Conservation (phyloP, 1,140 invertebrate genomes). For the Helicoverpa zea region DNA sequence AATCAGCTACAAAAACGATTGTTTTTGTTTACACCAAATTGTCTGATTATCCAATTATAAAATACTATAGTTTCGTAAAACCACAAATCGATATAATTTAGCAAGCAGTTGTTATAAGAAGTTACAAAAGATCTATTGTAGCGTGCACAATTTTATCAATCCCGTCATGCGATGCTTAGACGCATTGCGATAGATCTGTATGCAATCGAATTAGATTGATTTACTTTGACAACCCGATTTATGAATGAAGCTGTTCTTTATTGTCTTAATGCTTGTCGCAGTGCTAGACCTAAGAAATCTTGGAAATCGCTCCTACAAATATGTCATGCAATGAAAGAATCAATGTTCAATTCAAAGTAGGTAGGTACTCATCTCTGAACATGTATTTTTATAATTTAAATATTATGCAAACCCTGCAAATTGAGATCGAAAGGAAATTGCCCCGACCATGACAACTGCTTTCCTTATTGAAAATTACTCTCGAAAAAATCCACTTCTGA, state of each 20-base stretch:
- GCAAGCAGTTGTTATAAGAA: constrained; percentile 7
- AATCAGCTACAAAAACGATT: not conserved
- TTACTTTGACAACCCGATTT: not conserved
- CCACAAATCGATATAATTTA: constrained; percentile 10
- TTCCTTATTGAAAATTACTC: too few relatives aligned
- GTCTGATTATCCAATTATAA: constrained; percentile 15
- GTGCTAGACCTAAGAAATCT: too few relatives aligned
- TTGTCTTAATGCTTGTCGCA: not conserved
- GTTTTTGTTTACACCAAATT: constrained; percentile 17
- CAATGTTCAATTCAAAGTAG: too few relatives aligned
- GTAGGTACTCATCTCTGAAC: too few relatives aligned
- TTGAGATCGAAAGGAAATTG: too few relatives aligned
- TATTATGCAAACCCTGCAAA: too few relatives aligned
- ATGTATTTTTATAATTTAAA: too few relatives aligned
- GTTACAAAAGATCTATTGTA: constrained; percentile 6
- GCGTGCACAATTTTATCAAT: constrained; percentile 6
- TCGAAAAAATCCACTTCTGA: too few relatives aligned
- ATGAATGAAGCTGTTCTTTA: not conserved
- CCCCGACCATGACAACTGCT: too few relatives aligned
- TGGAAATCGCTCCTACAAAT: too few relatives aligned
- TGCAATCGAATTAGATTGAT: constrained; percentile 5
- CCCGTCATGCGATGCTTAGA: constrained; percentile 27
- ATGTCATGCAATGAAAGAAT: too few relatives aligned
- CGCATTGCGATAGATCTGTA: not conserved
- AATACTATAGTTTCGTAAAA: constrained; percentile 13